These are phyloP conservation scores for Palythoa heliodiscus DNA, from an alignment of 92 coral and sea anemone species.

Conservation along the genomic window DNA sequence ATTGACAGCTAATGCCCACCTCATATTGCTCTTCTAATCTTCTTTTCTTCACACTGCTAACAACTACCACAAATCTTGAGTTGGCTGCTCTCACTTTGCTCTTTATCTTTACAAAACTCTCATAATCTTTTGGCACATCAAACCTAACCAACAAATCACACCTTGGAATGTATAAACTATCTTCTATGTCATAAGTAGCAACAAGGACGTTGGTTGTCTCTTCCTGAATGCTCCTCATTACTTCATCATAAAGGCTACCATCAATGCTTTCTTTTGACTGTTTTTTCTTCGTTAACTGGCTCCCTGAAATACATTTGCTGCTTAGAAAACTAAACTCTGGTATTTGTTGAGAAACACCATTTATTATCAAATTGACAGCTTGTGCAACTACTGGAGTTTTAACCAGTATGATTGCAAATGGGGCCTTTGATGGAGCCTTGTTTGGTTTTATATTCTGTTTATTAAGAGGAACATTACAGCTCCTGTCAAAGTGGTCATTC, in stretches of 20 bases:
- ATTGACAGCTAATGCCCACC: neutral
- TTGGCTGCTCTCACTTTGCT: slow-evolving; percentile 59
- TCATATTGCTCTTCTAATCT: slow-evolving; percentile 22
- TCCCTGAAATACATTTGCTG: slow-evolving; percentile 57
- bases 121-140: slow-evolving; percentile 76
- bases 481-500: neutral
- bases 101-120: slow-evolving; percentile 57
- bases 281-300: slow-evolving; percentile 38
- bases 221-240: slow-evolving; percentile 62
- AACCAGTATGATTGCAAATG: slow-evolving; percentile 60
- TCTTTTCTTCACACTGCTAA: slow-evolving; percentile 35
- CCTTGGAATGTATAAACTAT: slow-evolving; percentile 61
- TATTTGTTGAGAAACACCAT: slow-evolving; percentile 37
- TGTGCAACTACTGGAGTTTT: slow-evolving; percentile 58
- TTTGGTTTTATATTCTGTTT: neutral
- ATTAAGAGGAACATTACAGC: neutral
- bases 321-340: slow-evolving; percentile 59
- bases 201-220: slow-evolving; percentile 77
- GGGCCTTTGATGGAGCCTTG: slow-evolving; percentile 28
- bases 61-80: slow-evolving; percentile 63
- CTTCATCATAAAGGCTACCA: slow-evolving; percentile 36
- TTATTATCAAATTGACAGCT: slow-evolving; percentile 63
- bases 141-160: slow-evolving; percentile 74
- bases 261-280: slow-evolving; percentile 28
- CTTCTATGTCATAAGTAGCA: slow-evolving; percentile 62